Evolutionary conservation across 2,888 invertebrate species (phyloP).

Genomic region (Uloborus plumipes): DNA sequence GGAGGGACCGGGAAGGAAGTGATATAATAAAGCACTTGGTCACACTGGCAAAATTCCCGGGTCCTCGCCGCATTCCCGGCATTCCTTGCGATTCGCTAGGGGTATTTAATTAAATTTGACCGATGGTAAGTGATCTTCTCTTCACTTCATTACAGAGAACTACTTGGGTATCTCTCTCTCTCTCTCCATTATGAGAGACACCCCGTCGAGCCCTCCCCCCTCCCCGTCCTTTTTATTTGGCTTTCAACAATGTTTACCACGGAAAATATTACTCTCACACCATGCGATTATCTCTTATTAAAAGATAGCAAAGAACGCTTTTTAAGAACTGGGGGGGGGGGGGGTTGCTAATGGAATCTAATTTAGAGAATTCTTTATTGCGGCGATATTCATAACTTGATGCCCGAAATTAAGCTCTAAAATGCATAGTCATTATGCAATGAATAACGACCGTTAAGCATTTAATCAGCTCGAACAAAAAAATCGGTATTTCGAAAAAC

Average conservation of each 20-base stretch:
- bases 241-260: constrained; percentile 60
- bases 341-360: not conserved
- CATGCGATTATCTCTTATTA: constrained; percentile 49
- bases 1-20: constrained; percentile 13
- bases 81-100: constrained; percentile 19
- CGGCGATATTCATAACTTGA: too few species aligned
- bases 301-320: constrained; percentile 12
- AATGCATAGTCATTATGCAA: too few species aligned
- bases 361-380: too few species aligned
- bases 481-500: too few species aligned
- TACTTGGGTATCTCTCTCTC: constrained; percentile 2
- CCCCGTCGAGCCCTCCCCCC: not conserved
- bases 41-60: constrained; percentile 57
- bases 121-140: constrained; percentile 53
- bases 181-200: not conserved
- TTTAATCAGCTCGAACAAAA: too few species aligned
- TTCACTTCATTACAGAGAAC: constrained; percentile 57
- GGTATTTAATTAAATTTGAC: constrained; percentile 64
- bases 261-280: constrained; percentile 52
- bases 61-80: constrained; percentile 31
- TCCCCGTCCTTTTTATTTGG: constrained; percentile 44
- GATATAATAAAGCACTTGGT: constrained; percentile 56
- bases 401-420: too few species aligned
- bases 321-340: not conserved
- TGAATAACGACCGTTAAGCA: too few species aligned